Evolutionary conservation across 2,888 invertebrate genomes (phyloP).

Genomic region (Cylloceria caligata): DNA sequence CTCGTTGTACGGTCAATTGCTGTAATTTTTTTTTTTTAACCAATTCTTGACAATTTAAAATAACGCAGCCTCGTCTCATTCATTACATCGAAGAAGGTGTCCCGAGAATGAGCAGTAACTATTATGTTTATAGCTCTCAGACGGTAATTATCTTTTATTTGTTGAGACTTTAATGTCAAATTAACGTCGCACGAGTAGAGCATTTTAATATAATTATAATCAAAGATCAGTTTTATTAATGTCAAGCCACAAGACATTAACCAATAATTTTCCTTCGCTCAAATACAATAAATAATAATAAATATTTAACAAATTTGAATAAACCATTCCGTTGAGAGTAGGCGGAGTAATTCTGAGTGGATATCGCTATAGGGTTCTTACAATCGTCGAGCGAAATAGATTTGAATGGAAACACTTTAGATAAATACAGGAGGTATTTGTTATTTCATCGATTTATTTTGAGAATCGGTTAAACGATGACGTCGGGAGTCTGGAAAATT

Average conservation of each 20-base stretch:
- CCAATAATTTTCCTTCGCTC: too few species aligned
- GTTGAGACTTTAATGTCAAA: neutral
- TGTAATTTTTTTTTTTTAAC: neutral
- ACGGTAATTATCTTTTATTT: neutral
- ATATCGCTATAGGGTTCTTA: too few species aligned
- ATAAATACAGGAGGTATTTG: conserved; percentile 54
- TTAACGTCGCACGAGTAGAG: neutral
- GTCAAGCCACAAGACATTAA: too few species aligned
- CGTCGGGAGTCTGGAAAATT: conserved; percentile 52
- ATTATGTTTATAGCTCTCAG: too few species aligned
- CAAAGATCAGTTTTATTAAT: too few species aligned
- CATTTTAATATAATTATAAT: too few species aligned
- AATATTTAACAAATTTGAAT: too few species aligned
- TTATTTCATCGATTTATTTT: conserved; percentile 61
- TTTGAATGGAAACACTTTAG: conserved; percentile 38
- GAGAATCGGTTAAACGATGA: conserved; percentile 28
- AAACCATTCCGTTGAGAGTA: too few species aligned
- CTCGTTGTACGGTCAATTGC: neutral
- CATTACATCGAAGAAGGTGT: neutral
- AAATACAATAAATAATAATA: too few species aligned
- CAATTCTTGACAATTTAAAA: neutral
- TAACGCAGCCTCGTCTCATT: neutral
- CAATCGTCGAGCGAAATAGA: neutral
- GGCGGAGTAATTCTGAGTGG: too few species aligned
- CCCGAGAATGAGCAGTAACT: neutral